Evolutionary conservation across 2,797 vertebrate species (phyloP), one percentile per base, ranked within the genome.

Genomic region (Sebastes nivosus): DNA sequence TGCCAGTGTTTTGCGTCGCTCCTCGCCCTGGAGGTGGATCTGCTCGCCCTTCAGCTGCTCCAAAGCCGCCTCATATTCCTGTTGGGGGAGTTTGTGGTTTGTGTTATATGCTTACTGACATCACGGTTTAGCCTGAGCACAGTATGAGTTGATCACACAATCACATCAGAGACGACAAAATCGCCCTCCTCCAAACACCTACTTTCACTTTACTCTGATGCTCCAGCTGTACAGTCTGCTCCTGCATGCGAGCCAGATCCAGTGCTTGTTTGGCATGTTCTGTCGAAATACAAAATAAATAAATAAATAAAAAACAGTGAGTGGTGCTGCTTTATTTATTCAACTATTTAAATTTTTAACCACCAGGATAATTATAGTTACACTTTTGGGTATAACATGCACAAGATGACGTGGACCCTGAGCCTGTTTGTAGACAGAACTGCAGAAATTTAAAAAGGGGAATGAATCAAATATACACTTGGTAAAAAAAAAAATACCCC

Each of bases 51-150:
- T 98, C 83, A 98, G 92, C 68, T 98, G 97, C 58, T 98, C 97
- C 87, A 98, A 57, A 0, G 97, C 97, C 0, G 96, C 97, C 75
- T 98, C 97, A 0, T 97, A 98, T 54, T 98, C 97, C 97, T 98
- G 64, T 50, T 42, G 34, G 20, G 12, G 12, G 29, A 46, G 32
- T 11, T 18, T 25, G 3, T 25, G 3, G 50, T 58, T 66, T 20
- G n/a, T 13, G 30, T 52, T 52, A 32, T 59, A n/a, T 2, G 14
- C 12, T 54, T 20, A 16, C 30, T 27, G 14, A 67, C n/a, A 61
- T 36, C 24, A 64, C 12, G 6, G 7, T 52, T 59, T 38, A 32
- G 12, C 18, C 18, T 52, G 50, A 52, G 20, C 50, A 52, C 50
- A 52, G 20, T n/a, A n/a, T n/a, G 8, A n/a, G 50, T n/a, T 52